Evolutionary conservation across 2,113 vertebrate genomes (phyloP).

Genomic region (Notarius quadriscutis): DNA sequence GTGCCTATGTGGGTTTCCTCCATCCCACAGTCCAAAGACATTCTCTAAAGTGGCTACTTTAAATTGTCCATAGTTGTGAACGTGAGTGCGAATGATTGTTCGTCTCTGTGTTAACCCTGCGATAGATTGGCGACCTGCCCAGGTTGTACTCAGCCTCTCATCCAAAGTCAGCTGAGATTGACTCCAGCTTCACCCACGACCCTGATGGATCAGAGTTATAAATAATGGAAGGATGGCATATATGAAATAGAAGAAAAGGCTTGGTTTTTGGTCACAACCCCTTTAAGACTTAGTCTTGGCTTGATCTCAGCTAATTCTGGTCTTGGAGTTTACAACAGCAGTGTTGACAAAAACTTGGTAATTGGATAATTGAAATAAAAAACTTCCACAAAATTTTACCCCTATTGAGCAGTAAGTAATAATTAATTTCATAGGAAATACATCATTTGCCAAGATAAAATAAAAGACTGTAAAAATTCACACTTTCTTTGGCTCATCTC

Average conservation of each 20-base stretch:
- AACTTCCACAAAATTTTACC: neutral
- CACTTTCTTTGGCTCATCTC: neutral
- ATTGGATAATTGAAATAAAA: neutral
- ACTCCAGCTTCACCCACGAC: too few relatives aligned
- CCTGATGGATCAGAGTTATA: too few relatives aligned
- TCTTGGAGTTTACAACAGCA: neutral
- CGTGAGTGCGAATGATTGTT: too few relatives aligned
- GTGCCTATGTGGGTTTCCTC: too few relatives aligned
- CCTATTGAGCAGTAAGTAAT: neutral
- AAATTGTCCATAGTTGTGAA: too few relatives aligned
- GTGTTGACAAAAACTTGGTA: neutral
- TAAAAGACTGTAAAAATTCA: neutral
- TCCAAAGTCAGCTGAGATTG: too few relatives aligned
- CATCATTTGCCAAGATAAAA: neutral
- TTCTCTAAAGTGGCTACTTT: too few relatives aligned
- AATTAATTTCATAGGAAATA: neutral
- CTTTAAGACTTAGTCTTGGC: neutral
- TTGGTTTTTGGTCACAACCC: neutral
- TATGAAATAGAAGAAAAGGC: neutral
- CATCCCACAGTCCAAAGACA: too few relatives aligned
- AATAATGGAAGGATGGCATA: too few relatives aligned
- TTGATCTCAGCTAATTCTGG: neutral
- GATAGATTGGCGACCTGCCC: too few relatives aligned
- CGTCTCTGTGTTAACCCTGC: too few relatives aligned
- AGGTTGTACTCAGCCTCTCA: too few relatives aligned